Base-by-base conservation (phyloP, 2,797 vertebrate species). In the Sparidentex hasta region DNA sequence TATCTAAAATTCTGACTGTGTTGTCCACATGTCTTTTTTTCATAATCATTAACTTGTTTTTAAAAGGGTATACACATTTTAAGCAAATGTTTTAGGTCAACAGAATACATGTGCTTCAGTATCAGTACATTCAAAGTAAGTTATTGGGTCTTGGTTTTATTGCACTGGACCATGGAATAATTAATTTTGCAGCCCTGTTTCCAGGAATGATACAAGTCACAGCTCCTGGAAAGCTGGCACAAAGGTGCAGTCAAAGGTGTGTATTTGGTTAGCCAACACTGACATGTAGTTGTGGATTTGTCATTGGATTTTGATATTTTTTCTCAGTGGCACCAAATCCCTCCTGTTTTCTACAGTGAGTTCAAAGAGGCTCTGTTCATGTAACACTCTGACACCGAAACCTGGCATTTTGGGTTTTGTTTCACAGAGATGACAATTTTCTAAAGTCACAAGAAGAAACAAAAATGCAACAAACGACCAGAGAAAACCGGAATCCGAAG, bases 391-490 rank as follows among this genome's bases (percentile, higher is more conserved):
- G 16, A 75, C 56, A 76, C 47, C 18, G 50, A 67, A 64, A 58
- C 20, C 21, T 72, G 65, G 25, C 18, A 46, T 59, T 73, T 38
- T 57, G 23, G 41, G 43, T 51, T 62, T 50, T 68, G 27, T 43
- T 75, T 16, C 16, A 58, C 18, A 66, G 33, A 8, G 11, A 67
- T 76, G 51, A 67, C 18, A 68, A 11, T 72, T 59, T 64, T 46
- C 14, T 5, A 46, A 47, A 62, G 33, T 63, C 27, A 54, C 61
- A 7, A 51, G 11, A 23, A 20, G 11, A 47, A 43, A 20, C 23
- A 57, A n/a, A 21, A 41, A 41, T 21, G 33, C 21, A 27, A 2
- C 14, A 33, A 61, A 43, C 23, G 69, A 65, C 23, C 52, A 43
- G 43, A 46, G 27, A 2, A 38, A 57, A 38, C 14, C 14, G 6